These are phyloP conservation scores for Gopherus flavomarginatus DNA, from an alignment of 2,113 vertebrate species.

Conservation along the genomic window DNA sequence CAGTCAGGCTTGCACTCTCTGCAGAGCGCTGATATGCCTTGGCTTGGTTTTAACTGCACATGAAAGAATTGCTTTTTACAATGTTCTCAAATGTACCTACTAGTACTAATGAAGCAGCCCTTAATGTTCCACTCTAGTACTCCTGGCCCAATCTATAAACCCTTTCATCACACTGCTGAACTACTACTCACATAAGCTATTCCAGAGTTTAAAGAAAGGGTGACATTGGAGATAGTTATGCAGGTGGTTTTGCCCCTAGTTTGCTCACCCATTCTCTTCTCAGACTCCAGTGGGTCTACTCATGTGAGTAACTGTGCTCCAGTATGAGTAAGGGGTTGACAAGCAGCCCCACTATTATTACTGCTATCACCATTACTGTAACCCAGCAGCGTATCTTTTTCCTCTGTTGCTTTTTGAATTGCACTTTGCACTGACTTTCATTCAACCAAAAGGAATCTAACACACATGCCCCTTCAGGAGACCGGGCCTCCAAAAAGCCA, in stretches of 20 bases:
- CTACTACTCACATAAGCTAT: not conserved
- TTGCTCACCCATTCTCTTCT: not conserved
- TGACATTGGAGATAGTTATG: not conserved
- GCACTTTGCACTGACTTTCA: not conserved
- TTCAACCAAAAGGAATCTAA: not conserved
- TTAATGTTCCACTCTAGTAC: not conserved
- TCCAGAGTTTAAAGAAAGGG: not conserved
- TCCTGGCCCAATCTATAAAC: not conserved
- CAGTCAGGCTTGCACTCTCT: not conserved
- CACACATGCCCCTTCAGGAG: not conserved
- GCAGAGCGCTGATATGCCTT: not conserved
- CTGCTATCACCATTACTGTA: not conserved
- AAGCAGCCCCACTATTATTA: not conserved
- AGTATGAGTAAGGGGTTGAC: not conserved
- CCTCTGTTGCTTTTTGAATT: not conserved
- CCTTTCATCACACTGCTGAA: not conserved
- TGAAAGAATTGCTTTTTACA: not conserved
- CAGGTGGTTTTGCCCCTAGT: not conserved
- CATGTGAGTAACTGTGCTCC: not conserved
- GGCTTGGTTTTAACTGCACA: not conserved
- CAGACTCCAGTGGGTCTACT: not conserved
- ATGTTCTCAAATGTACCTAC: not conserved
- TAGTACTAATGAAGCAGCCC: not conserved
- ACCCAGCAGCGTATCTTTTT: not conserved
- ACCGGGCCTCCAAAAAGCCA: not conserved